Evolutionary conservation across 2,888 invertebrate genomes (phyloP).

Genomic region (Ochropleura plecta): DNA sequence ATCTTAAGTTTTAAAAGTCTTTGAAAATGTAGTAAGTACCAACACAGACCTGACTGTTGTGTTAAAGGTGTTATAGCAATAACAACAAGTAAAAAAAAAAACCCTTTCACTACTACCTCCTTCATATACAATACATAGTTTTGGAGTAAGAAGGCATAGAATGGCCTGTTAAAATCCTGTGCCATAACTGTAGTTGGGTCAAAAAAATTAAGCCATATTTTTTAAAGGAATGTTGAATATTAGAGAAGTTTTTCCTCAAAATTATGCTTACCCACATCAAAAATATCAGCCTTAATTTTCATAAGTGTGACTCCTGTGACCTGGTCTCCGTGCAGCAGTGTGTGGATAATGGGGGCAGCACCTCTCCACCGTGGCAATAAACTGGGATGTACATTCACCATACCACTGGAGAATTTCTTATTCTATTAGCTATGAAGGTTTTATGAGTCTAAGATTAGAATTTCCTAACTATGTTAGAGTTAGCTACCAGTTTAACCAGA

Average conservation of each 20-base stretch:
- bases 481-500: too few species aligned
- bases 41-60: background rate
- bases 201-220: background rate
- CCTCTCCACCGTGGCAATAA: constrained; percentile 98
- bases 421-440: background rate
- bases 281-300: constrained; percentile 95
- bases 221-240: background rate
- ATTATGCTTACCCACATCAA: constrained; percentile 93
- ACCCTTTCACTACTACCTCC: background rate
- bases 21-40: background rate
- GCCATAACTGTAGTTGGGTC: background rate
- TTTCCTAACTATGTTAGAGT: too few species aligned
- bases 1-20: too few species aligned
- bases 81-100: background rate
- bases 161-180: background rate
- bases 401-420: constrained; percentile 91
- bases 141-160: background rate
- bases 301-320: constrained; percentile 96
- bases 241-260: background rate
- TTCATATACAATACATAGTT: background rate
- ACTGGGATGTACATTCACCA: constrained; percentile 98
- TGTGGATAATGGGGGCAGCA: constrained; percentile 97
- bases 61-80: background rate
- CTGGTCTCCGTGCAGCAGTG: constrained; percentile 95
- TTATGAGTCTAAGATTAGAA: background rate